These are phyloP conservation scores for Fringilla coelebs DNA, from an alignment of 2,797 vertebrate species.

Conservation along the genomic window DNA sequence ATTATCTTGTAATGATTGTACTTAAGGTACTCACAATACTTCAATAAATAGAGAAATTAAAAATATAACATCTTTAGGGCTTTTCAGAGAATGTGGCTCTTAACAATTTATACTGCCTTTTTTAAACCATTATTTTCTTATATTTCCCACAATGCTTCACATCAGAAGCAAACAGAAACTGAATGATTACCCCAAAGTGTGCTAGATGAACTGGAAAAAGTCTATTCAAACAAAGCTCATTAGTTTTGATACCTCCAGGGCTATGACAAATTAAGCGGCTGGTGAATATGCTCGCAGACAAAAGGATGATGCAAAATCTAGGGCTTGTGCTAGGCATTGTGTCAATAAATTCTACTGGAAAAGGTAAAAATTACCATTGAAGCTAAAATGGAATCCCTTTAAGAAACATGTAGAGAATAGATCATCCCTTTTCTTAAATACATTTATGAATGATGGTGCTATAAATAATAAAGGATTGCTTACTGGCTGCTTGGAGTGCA, in stretches of 20 bases:
- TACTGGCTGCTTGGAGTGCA: not conserved
- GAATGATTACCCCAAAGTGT: constrained; percentile 88
- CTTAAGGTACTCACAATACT: constrained; percentile 67
- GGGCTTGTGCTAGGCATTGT: constrained; percentile 72
- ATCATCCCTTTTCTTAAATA: constrained; percentile 68
- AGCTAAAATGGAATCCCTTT: constrained; percentile 75
- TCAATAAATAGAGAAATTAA: constrained; percentile 72
- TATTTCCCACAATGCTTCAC: constrained; percentile 79
- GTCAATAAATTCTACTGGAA: constrained; percentile 78
- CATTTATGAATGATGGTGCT: constrained; percentile 38
- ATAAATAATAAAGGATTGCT: constrained; percentile 48
- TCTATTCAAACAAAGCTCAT: constrained; percentile 90
- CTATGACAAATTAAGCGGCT: constrained; percentile 86
- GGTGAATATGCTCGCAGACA: constrained; percentile 81
- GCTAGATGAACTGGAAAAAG: constrained; percentile 90
- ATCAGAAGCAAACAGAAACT: constrained; percentile 83
- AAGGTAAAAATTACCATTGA: constrained; percentile 77
- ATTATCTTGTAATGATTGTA: constrained; percentile 65
- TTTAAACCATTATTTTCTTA: constrained; percentile 76
- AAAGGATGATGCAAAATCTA: constrained; percentile 76
- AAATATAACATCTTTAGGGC: constrained; percentile 74
- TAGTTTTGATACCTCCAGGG: constrained; percentile 87
- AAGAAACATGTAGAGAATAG: constrained; percentile 70
- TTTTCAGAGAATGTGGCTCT: constrained; percentile 68
- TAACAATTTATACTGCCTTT: constrained; percentile 71